Conservation (phyloP, 1,140 invertebrate species). For the Atopsyche davidsoni region DNA sequence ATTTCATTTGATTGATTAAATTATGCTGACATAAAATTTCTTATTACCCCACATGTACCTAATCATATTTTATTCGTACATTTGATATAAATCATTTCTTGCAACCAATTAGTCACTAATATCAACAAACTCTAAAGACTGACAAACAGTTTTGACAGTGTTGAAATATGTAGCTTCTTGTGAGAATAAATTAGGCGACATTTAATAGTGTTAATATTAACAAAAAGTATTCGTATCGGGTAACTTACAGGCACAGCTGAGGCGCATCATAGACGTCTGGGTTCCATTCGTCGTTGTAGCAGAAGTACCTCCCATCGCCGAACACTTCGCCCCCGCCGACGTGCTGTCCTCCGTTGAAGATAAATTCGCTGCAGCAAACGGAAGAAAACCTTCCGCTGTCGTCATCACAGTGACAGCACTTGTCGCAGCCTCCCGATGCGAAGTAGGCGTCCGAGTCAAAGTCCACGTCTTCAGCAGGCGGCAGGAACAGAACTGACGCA, state of each 20-base stretch:
- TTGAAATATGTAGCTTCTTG: neutral
- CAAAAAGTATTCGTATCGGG: too few species aligned
- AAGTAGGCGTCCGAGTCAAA: constrained; percentile 34
- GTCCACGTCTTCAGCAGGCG: constrained; percentile 31
- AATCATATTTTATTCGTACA: too few species aligned
- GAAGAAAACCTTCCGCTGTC: constrained; percentile 44
- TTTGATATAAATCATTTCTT: too few species aligned
- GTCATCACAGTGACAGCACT: constrained; percentile 33
- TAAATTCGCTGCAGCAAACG: constrained; percentile 45
- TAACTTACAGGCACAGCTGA: constrained; percentile 24
- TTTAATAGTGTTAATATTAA: too few species aligned
- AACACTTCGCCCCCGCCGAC: constrained; percentile 35
- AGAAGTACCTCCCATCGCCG: constrained; percentile 8
- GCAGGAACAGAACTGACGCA: constrained; percentile 32
- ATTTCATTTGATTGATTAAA: too few species aligned
- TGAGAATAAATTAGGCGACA: too few species aligned
- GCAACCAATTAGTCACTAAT: too few species aligned
- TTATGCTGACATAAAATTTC: too few species aligned
- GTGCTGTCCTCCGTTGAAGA: constrained; percentile 47
- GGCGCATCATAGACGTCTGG: constrained; percentile 11
- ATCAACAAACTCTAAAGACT: neutral
- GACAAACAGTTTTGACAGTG: neutral
- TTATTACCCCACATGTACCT: too few species aligned
- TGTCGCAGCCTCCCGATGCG: constrained; percentile 29
- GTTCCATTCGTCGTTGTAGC: constrained; percentile 18